phyloP scores from a whole-genome alignment of 2,888 invertebrate genomes.

The Rhynchonema sp. region DNA sequence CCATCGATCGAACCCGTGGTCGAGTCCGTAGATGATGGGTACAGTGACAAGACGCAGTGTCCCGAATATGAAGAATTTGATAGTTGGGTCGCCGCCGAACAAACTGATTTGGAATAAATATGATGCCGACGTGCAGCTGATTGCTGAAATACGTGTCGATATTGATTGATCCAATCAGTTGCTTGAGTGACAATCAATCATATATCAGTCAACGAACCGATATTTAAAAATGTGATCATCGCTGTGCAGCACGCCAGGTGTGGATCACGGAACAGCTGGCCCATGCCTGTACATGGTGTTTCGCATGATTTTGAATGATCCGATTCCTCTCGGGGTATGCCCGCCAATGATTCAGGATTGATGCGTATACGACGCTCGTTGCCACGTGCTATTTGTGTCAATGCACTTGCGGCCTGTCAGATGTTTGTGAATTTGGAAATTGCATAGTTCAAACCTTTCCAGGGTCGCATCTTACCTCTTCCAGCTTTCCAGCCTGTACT shows the following conservation, averaged over 20 bases:
- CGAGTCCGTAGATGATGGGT: background rate
- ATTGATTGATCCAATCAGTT: too few relatives aligned
- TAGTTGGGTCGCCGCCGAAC: background rate
- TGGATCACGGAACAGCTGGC: background rate
- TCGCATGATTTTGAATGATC: background rate
- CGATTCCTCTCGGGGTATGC: background rate
- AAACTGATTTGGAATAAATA: background rate
- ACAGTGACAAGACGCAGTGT: background rate
- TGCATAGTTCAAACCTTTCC: background rate
- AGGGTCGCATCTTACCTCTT: too few relatives aligned
- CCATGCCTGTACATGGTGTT: background rate
- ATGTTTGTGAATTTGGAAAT: background rate
- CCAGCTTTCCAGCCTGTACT: constrained; percentile 2
- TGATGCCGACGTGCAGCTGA: background rate
- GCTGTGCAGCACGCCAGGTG: background rate
- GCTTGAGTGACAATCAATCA: too few relatives aligned
- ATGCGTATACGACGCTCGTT: background rate
- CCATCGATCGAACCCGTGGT: background rate
- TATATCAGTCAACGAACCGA: too few relatives aligned
- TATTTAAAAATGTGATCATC: background rate
- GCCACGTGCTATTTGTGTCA: background rate
- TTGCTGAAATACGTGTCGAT: too few relatives aligned
- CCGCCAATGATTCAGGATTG: background rate
- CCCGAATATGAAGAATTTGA: background rate
- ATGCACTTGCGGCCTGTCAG: background rate